A percentile compares a stretch with the other conserved stretches of the same genome.
These are phyloP conservation scores for Dendrolimus pini DNA, from an alignment of 2,888 invertebrate genomes.

Conservation along the genomic window DNA sequence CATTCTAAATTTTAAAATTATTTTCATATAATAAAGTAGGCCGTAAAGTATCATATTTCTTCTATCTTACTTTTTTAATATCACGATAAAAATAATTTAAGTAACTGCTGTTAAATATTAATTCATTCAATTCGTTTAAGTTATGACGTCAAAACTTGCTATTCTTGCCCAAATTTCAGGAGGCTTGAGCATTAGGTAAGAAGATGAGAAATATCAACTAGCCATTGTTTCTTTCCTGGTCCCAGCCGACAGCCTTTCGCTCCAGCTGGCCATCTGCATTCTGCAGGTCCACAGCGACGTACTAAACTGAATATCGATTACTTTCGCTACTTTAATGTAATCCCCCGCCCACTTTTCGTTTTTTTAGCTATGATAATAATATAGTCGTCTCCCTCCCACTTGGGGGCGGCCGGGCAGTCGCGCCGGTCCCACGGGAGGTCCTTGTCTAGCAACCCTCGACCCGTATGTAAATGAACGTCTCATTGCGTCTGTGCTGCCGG, in stretches of 20 bases:
- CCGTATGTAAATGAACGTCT: constrained; percentile 77
- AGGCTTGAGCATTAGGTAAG: no score
- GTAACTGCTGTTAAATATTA: no score
- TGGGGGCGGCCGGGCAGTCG: constrained; percentile 39
- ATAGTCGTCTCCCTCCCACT: constrained; percentile 64
- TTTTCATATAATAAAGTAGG: no score
- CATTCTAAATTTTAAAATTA: no score
- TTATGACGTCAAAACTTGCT: no score
- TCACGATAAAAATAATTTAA: no score
- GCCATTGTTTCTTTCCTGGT: no score
- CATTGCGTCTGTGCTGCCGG: constrained; percentile 52
- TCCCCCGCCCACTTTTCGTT: constrained; percentile 77
- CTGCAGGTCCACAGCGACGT: constrained; percentile 66
- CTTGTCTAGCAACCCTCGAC: constrained; percentile 48
- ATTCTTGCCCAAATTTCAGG: no score
- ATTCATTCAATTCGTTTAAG: no score
- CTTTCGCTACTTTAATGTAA: constrained; percentile 79
- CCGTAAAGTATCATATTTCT: no score
- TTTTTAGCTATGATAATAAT: constrained; percentile 68
- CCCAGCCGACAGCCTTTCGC: background rate
- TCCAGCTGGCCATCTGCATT: constrained; percentile 3
- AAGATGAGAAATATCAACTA: no score
- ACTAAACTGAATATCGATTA: constrained; percentile 78
- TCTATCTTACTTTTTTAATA: no score
- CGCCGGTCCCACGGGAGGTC: constrained; percentile 40